Base-by-base conservation (phyloP, 1,140 invertebrate genomes). In the Drosophila arawakana region DNA sequence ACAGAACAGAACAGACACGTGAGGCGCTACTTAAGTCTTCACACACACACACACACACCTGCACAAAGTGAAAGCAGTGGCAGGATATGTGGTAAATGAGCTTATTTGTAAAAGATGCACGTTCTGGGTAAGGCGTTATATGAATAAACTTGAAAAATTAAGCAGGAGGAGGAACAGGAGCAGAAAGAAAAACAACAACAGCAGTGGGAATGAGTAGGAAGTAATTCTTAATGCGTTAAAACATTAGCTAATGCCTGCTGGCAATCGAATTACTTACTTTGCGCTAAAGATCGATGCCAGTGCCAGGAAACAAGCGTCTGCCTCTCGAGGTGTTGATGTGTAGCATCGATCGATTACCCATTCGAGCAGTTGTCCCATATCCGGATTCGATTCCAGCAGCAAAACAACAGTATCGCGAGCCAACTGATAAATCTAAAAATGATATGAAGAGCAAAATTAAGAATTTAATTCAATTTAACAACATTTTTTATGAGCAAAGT, bases 301-400 rank as follows among this genome's bases (percentile, higher is more conserved):
- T 8, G 98, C 97, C 82, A 97, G 95, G 91, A 99, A 99, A 91
- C 98, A 99, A 1, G 97, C 97, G 92, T 99, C 98, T 7, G 98
- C 98, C 18, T 99, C 97, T 71, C 96, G 95, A 7, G 96, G 95
- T 5, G 95, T 93, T 3, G 97, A 98, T 0, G 98, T 99, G 91
- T 98, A 99, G 93, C 99, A 99, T 55, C 98, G 95, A 93, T 99
- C 97, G 18, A 99, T 98, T 0, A 98, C 96, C 98, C 98, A 99
- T 93, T 99, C 99, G 6, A 99, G 93, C 11, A 99, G 93, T 3
- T 97, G 95, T 0, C 98, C 97, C 61, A 97, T 96, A 92, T 99
- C 98, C 1, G 98, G 96, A 94, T 99, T 99, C 77, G 97, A 98
- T 93, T 99, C 98, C 50, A 99, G 93, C 25, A 99, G 93, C 35